A percentile compares a stretch with the other conserved stretches of the same genome.
These are phyloP conservation scores for Motacilla tschutschensis DNA, from an alignment of 2,113 vertebrate species.

Conservation along the genomic window DNA sequence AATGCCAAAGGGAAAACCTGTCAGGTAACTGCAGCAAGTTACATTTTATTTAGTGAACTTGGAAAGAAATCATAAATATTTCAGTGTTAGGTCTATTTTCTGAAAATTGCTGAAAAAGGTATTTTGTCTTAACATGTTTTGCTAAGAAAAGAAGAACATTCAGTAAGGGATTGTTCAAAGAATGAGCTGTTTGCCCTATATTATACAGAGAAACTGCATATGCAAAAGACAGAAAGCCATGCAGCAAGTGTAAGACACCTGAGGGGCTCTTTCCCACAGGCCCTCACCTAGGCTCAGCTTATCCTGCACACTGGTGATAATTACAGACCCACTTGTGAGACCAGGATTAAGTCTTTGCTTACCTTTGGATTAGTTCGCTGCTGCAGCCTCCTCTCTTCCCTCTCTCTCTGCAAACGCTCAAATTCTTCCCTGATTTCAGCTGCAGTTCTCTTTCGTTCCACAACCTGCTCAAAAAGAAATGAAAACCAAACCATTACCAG, in stretches of 20 bases:
- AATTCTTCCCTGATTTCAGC: slow-evolving; percentile 96
- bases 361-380: slow-evolving; percentile 98
- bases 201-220: background rate
- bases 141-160: background rate
- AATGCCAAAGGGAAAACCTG: background rate
- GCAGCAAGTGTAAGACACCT: background rate
- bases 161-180: background rate
- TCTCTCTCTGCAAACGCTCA: slow-evolving; percentile 91
- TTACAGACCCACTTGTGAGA: background rate
- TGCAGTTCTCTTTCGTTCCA: slow-evolving; percentile 91
- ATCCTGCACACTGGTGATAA: background rate
- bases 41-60: background rate
- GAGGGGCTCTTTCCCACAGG: background rate
- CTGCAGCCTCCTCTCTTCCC: slow-evolving; percentile 91
- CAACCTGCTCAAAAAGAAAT: slow-evolving; percentile 76
- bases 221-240: background rate
- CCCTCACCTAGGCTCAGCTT: background rate
- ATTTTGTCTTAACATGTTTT: background rate
- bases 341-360: background rate
- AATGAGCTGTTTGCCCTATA: background rate
- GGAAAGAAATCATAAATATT: background rate
- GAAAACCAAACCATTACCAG: background rate
- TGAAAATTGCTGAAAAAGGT: background rate
- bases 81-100: background rate
- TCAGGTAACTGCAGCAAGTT: background rate